A percentile compares a stretch with the other conserved stretches of the same genome.
These are phyloP conservation scores for Sparidentex hasta DNA, from an alignment of 2,797 vertebrate species.

Conservation along the genomic window DNA sequence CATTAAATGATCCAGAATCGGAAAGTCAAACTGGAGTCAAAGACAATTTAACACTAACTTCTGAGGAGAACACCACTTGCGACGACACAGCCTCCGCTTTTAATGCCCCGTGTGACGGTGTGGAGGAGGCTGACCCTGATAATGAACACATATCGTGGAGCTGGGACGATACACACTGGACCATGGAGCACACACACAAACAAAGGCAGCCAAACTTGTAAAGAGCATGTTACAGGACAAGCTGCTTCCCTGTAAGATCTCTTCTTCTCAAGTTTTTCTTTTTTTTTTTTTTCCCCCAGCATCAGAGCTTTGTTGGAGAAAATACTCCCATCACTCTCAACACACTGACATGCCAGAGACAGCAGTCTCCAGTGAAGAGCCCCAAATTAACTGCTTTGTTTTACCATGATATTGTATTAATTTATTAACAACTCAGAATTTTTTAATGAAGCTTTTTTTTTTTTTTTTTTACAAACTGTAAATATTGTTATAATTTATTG, in stretches of 20 bases:
- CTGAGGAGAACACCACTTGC: conserved; percentile 11
- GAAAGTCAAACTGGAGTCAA: conserved; percentile 17
- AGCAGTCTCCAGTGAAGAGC: conserved; percentile 46
- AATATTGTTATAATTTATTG: conserved; percentile 55
- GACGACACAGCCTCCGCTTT: conserved; percentile 11
- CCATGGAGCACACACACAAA: conserved; percentile 59
- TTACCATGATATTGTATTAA: conserved; percentile 11
- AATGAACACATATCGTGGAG: conserved; percentile 78
- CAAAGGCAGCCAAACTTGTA: conserved; percentile 50
- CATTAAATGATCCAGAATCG: conserved; percentile 68
- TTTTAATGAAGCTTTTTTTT: no score
- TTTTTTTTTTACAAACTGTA: conserved; percentile 37
- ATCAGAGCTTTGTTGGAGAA: conserved; percentile 38
- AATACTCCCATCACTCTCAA: conserved; percentile 41
- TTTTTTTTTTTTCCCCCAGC: conserved; percentile 20
- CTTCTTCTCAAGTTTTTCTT: conserved; percentile 19
- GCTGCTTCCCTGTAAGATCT: conserved; percentile 52
- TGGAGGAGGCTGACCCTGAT: conserved; percentile 47
- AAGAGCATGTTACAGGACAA: conserved; percentile 62
- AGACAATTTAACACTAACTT: conserved; percentile 16
- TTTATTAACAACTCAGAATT: conserved; percentile 31
- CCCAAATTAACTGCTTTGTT: conserved; percentile 13
- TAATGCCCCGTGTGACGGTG: conserved; percentile 22
- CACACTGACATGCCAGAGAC: conserved; percentile 40
- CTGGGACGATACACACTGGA: conserved; percentile 83